These are phyloP conservation scores for Emydoidea blandingii DNA, from an alignment of 2,797 vertebrate genomes.

Conservation along the genomic window DNA sequence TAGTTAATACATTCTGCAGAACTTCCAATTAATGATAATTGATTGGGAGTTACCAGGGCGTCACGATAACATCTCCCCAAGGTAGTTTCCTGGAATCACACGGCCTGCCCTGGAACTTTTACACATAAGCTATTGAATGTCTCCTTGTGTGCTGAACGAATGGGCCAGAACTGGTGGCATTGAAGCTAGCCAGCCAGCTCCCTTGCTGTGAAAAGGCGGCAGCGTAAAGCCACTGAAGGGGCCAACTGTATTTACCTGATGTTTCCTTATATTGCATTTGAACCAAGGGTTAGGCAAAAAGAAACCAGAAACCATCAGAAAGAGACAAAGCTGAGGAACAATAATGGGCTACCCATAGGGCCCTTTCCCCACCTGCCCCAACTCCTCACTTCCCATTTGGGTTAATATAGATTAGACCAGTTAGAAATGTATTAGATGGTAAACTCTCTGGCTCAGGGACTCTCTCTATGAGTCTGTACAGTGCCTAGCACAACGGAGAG, in stretches of 20 bases:
- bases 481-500: slow-evolving; percentile 59
- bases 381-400: neutral
- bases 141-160: slow-evolving; percentile 45
- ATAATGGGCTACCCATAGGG: neutral
- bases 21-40: slow-evolving; percentile 48
- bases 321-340: slow-evolving; percentile 28
- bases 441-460: neutral
- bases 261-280: neutral
- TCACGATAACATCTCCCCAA: slow-evolving; percentile 21
- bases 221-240: slow-evolving; percentile 58
- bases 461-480: slow-evolving; percentile 18
- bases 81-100: slow-evolving; percentile 57
- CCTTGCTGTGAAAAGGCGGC: slow-evolving; percentile 41
- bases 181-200: slow-evolving; percentile 52
- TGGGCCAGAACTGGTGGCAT: slow-evolving; percentile 65
- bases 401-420: neutral
- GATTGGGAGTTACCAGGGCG: slow-evolving; percentile 55
- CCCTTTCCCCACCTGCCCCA: neutral
- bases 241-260: neutral
- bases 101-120: slow-evolving; percentile 35
- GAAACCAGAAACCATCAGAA: slow-evolving; percentile 33
- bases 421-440: neutral
- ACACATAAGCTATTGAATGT: neutral
- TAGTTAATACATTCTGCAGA: slow-evolving; percentile 62
- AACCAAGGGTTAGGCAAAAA: slow-evolving; percentile 41